Conservation (phyloP, 2,888 invertebrate genomes). For the Seladonia tumulorum region DNA sequence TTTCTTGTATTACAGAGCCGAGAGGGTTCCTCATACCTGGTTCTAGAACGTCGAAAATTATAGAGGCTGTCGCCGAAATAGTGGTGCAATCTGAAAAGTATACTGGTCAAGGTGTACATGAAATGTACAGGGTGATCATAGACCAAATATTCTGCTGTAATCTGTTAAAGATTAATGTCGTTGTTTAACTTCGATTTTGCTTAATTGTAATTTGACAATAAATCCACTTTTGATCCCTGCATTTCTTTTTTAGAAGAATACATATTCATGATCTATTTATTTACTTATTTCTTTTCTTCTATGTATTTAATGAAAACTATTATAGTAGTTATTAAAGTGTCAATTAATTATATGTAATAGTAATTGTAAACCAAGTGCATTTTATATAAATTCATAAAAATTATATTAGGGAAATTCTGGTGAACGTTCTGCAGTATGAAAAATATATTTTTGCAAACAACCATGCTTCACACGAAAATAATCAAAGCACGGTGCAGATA, state of each 20-base stretch:
- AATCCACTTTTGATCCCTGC: too few species aligned
- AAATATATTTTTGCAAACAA: neutral
- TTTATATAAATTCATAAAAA: too few species aligned
- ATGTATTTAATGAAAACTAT: neutral
- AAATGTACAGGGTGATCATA: neutral
- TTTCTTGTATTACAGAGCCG: conserved; percentile 5
- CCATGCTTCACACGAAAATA: neutral
- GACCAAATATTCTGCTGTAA: neutral
- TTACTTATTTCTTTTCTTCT: neutral
- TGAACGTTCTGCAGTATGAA: neutral
- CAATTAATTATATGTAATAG: neutral
- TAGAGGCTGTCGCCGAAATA: neutral
- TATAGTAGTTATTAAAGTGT: neutral
- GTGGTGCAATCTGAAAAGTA: neutral
- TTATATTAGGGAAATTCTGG: too few species aligned
- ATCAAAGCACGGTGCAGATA: neutral
- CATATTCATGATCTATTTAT: too few species aligned
- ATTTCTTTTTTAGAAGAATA: too few species aligned
- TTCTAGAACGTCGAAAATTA: neutral
- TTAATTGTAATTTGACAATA: neutral
- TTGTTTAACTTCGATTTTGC: neutral
- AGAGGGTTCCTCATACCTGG: neutral
- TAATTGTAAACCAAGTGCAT: too few species aligned
- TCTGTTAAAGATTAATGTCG: neutral
- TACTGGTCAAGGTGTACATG: neutral